phyloP scores from a whole-genome alignment of 2,113 vertebrate species.

The Laticauda laticaudata region DNA sequence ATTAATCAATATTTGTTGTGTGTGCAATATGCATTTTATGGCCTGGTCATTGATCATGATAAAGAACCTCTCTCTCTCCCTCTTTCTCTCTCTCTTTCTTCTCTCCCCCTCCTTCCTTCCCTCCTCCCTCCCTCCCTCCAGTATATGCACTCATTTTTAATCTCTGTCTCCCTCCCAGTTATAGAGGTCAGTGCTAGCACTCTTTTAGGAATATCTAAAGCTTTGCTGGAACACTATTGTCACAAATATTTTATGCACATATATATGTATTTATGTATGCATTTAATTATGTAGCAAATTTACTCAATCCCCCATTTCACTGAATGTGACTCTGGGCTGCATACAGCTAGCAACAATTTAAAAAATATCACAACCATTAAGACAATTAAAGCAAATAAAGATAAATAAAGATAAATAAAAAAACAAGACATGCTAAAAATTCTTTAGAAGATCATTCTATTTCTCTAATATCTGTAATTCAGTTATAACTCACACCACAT shows the following conservation, averaged over 20 bases:
- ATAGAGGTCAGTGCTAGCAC: neutral
- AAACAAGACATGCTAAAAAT: neutral
- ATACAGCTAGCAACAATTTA: neutral
- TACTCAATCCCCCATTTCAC: neutral
- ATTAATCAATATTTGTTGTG: neutral
- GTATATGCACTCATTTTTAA: neutral
- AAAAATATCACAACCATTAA: neutral
- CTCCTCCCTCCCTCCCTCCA: neutral
- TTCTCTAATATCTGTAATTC: neutral
- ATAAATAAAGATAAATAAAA: neutral
- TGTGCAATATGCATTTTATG: neutral
- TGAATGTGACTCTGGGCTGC: neutral
- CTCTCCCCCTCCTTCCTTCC: no score
- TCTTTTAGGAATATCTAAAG: neutral
- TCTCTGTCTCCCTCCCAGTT: neutral
- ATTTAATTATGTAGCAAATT: neutral
- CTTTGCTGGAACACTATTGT: neutral
- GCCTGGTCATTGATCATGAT: neutral
- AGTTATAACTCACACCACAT: no score
- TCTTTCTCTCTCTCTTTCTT: fast-evolving
- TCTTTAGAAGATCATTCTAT: neutral
- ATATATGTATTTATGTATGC: no score
- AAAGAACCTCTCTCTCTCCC: neutral
- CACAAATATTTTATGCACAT: neutral
- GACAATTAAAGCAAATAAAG: neutral